These are phyloP conservation scores for Lycocorax pyrrhopterus DNA, from an alignment of 2,113 vertebrate species.

Conservation along the genomic window DNA sequence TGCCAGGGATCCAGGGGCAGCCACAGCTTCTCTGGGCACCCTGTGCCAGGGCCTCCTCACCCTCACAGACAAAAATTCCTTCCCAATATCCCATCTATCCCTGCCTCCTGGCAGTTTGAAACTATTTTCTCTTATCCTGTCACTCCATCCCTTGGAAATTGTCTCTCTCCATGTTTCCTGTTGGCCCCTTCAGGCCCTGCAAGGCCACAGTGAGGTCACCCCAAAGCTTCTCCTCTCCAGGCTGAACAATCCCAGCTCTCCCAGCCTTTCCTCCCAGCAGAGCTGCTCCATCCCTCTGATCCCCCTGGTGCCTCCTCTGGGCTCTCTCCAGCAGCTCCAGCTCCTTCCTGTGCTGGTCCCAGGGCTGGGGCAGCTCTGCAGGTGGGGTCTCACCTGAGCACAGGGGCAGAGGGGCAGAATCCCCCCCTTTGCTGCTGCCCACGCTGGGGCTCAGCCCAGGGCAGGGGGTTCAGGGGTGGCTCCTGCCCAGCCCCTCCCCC, in stretches of 20 bases:
- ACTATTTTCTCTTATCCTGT: accelerated
- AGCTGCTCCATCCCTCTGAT: neutral
- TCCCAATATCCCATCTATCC: accelerated
- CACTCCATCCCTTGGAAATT: accelerated
- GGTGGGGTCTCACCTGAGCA: neutral
- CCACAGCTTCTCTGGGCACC: neutral
- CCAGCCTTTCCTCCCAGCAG: neutral
- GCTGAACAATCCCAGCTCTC: neutral
- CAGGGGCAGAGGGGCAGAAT: neutral
- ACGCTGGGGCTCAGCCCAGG: neutral
- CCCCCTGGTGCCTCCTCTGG: neutral
- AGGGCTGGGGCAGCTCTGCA: neutral
- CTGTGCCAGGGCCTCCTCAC: neutral
- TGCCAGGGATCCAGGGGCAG: neutral
- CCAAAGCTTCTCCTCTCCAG: neutral
- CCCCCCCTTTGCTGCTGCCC: neutral
- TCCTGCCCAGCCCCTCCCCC: neutral
- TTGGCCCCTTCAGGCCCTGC: accelerated
- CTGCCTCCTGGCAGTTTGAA: accelerated
- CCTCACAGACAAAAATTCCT: accelerated
- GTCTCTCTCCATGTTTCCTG: neutral
- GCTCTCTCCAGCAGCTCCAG: neutral
- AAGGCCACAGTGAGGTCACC: neutral
- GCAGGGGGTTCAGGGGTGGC: neutral
- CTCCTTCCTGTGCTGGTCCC: neutral